Percentiles rank a stretch among this genome's conserved stretches.
These are phyloP conservation scores for Aelia acuminata DNA, from an alignment of 2,888 invertebrate species.

Conservation along the genomic window DNA sequence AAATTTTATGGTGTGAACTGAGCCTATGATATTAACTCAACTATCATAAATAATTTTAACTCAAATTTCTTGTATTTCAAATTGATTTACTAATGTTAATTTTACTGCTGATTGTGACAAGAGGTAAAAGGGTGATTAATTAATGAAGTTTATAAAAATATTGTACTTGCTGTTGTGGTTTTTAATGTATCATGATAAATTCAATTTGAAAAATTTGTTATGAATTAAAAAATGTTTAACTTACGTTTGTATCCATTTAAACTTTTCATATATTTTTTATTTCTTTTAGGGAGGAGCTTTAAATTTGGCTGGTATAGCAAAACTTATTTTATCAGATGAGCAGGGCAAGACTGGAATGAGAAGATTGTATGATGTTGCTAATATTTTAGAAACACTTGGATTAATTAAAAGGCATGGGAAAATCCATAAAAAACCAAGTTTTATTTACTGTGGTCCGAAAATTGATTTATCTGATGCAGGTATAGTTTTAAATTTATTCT, in stretches of 20 bases:
- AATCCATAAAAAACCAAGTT: slow-evolving; percentile 62
- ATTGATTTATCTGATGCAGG: slow-evolving; percentile 55
- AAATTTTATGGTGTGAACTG: background rate
- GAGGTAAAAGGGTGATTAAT: too few species aligned
- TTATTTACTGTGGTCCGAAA: slow-evolving; percentile 63
- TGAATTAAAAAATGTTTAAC: too few species aligned
- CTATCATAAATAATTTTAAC: background rate
- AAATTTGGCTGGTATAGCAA: slow-evolving; percentile 61
- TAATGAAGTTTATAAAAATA: too few species aligned
- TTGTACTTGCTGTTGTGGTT: too few species aligned
- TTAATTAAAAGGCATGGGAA: slow-evolving; percentile 76
- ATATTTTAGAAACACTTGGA: slow-evolving; percentile 81
- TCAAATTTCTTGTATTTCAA: too few species aligned
- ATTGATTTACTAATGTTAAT: too few species aligned
- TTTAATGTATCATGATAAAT: too few species aligned
- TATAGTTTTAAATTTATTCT: background rate
- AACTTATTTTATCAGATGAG: slow-evolving; percentile 62
- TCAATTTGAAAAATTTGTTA: too few species aligned
- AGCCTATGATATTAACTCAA: background rate
- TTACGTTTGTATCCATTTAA: background rate
- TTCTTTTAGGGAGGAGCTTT: slow-evolving; percentile 57
- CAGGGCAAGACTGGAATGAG: slow-evolving; percentile 79
- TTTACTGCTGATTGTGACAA: too few species aligned
- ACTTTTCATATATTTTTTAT: background rate
- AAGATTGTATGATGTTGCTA: slow-evolving; percentile 83